Conservation (phyloP, 2,113 vertebrate species). For the Anser cygnoides region DNA sequence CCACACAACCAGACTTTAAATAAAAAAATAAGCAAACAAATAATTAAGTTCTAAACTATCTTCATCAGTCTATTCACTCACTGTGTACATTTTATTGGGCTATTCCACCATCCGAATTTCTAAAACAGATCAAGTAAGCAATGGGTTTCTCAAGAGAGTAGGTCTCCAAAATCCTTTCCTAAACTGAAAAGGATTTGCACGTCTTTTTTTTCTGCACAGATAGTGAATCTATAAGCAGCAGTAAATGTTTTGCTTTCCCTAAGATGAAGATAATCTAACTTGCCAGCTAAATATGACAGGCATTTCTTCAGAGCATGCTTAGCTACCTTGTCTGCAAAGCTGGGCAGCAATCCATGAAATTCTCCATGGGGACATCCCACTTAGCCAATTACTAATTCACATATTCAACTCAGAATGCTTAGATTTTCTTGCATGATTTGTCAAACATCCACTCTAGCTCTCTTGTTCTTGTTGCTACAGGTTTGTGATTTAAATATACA, state of each 20-base stretch:
- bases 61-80: neutral
- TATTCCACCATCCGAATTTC: neutral
- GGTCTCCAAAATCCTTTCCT: neutral
- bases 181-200: neutral
- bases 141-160: neutral
- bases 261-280: neutral
- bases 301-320: neutral
- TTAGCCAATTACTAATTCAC: neutral
- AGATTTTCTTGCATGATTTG: neutral
- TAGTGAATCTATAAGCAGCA: neutral
- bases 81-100: neutral
- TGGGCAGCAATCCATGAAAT: neutral
- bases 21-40: neutral
- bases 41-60: neutral
- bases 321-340: neutral
- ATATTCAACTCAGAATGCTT: neutral
- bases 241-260: neutral
- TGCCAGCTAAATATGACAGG: neutral
- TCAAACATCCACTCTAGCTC: neutral
- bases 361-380: neutral
- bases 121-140: neutral
- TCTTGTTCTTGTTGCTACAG: neutral
- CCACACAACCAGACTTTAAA: neutral
- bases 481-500: neutral
- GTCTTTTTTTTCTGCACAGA: neutral